Evolutionary conservation across 2,113 vertebrate genomes (phyloP).

Genomic region (Varanus komodoensis): DNA sequence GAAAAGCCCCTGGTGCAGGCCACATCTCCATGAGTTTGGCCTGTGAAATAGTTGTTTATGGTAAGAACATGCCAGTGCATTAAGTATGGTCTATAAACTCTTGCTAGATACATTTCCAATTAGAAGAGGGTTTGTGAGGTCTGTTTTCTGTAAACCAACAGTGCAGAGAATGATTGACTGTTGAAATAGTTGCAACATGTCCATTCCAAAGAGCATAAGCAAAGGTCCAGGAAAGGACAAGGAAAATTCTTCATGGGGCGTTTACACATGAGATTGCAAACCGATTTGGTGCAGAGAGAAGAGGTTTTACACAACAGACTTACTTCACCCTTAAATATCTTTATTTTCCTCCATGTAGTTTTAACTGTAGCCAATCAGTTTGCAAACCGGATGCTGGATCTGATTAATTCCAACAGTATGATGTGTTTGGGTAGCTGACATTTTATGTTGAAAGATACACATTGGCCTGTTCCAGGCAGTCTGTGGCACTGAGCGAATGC

Average conservation of each 20-base stretch:
- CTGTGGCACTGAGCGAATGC: neutral
- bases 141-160: neutral
- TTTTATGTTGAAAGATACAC: neutral
- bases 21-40: conserved; percentile 8
- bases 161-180: neutral
- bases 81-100: neutral
- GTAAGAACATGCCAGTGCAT: neutral
- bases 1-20: conserved; percentile 11
- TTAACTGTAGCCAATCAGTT: neutral
- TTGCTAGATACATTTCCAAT: neutral
- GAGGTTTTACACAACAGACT: neutral
- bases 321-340: neutral
- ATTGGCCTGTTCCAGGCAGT: neutral
- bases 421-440: neutral
- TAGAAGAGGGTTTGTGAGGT: conserved; percentile 19
- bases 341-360: neutral
- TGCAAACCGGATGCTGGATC: no score
- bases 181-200: neutral
- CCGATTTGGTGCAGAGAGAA: neutral
- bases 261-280: neutral
- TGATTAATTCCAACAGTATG: neutral
- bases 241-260: neutral
- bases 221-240: neutral
- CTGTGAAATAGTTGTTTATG: neutral
- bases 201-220: neutral